These are phyloP conservation scores for Lycaon pictus DNA, from an alignment of 2,113 vertebrate species.

Conservation along the genomic window DNA sequence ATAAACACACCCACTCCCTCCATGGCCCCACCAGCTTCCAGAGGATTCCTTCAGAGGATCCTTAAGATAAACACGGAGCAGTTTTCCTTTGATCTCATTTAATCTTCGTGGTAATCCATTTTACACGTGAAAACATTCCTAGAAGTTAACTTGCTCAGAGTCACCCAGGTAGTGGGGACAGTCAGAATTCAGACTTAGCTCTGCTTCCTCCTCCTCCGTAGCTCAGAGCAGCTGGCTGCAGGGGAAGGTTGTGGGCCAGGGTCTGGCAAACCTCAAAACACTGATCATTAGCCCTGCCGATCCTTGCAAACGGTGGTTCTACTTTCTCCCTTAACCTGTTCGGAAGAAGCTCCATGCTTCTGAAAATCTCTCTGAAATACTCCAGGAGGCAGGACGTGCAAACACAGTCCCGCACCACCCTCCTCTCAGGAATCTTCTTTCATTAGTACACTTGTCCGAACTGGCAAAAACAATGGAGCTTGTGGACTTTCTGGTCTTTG, in stretches of 20 bases:
- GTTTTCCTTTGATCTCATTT: not conserved
- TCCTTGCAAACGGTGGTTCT: not conserved
- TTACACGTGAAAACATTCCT: not conserved
- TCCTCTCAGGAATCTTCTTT: fast-evolving
- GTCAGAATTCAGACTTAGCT: not conserved
- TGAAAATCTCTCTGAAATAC: fast-evolving
- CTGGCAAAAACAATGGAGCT: not conserved
- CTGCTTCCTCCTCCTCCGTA: not conserved
- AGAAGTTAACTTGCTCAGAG: not conserved
- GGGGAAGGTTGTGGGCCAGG: not conserved
- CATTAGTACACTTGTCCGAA: not conserved
- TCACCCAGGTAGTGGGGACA: not conserved
- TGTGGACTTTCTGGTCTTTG: not conserved
- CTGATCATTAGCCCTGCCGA: no score
- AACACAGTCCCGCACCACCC: fast-evolving
- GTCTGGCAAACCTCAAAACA: no score
- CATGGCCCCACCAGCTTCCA: no score
- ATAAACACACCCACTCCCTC: not conserved
- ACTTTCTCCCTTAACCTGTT: not conserved
- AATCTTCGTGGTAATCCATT: not conserved
- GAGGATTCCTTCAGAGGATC: not conserved
- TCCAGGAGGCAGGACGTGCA: fast-evolving
- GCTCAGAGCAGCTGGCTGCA: not conserved
- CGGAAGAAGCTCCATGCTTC: not conserved
- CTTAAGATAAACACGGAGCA: not conserved